Percentiles rank a stretch among this genome's conserved stretches.
phyloP scores from a whole-genome alignment of 2,888 invertebrate genomes.

The Athalia circularis region DNA sequence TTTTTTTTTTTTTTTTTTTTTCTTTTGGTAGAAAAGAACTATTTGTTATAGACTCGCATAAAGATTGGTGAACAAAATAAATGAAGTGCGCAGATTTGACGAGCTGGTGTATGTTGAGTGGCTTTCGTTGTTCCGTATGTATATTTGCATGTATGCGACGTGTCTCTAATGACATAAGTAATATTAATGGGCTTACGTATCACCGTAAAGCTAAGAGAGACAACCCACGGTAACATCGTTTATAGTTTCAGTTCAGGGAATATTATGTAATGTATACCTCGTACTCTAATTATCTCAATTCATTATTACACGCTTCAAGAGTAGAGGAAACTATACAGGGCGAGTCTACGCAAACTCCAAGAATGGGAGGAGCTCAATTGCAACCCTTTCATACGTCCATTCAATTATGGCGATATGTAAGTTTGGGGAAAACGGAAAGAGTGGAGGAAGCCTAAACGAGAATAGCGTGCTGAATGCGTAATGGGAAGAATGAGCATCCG shows the following conservation, averaged over 20 bases:
- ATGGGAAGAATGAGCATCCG: no score
- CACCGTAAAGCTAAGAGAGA: conserved; percentile 52
- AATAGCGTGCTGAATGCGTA: no score
- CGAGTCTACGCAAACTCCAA: background rate
- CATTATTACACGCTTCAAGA: conserved; percentile 57
- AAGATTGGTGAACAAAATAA: no score
- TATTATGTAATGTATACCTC: background rate
- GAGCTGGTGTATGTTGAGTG: no score
- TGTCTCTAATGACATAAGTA: conserved; percentile 54
- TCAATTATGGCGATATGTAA: no score
- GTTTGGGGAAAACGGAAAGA: no score
- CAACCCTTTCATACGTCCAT: background rate
- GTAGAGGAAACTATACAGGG: background rate
- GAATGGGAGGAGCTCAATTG: background rate
- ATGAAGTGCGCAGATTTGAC: no score
- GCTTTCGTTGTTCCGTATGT: conserved; percentile 7
- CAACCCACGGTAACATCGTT: background rate
- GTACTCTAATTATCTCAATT: conserved; percentile 55
- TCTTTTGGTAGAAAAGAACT: no score
- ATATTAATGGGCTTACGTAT: conserved; percentile 61
- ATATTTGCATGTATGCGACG: conserved; percentile 20
- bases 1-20: no score
- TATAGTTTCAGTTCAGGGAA: background rate
- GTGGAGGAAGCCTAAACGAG: no score
- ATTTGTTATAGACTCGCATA: no score